A percentile compares a stretch with the other conserved stretches of the same genome.
Conservation (phyloP, 2,113 vertebrate species). For the Pimephales promelas region DNA sequence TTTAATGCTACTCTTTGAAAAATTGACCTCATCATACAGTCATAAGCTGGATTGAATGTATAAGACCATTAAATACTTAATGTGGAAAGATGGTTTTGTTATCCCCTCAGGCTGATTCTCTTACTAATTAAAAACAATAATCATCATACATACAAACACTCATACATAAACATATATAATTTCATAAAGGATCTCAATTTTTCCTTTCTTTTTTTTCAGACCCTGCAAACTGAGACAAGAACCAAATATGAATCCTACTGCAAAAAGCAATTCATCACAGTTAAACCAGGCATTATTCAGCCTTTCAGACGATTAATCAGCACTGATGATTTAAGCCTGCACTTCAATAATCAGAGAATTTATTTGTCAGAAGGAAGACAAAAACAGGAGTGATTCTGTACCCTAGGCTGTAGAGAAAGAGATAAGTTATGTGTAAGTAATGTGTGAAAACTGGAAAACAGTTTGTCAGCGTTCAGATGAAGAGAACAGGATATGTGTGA, state of each 20-base stretch:
- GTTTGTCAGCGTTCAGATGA: slow-evolving; percentile 21
- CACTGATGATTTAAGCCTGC: slow-evolving; percentile 38
- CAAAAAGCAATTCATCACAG: slow-evolving; percentile 50
- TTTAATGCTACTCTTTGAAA: slow-evolving; percentile 13
- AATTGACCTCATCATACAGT: background rate
- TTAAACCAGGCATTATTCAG: slow-evolving; percentile 59
- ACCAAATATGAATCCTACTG: slow-evolving; percentile 52
- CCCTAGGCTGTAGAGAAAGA: slow-evolving; percentile 21
- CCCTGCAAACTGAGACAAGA: slow-evolving; percentile 52
- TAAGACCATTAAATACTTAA: slow-evolving; percentile 29
- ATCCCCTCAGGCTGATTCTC: slow-evolving; percentile 28
- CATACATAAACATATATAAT: slow-evolving; percentile 54
- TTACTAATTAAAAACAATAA: slow-evolving; percentile 47
- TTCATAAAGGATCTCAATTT: background rate
- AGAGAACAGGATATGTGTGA: slow-evolving; percentile 34
- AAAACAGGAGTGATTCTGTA: background rate
- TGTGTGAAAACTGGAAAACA: background rate
- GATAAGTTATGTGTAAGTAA: slow-evolving; percentile 14
- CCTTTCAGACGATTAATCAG: slow-evolving; percentile 56
- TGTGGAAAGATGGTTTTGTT: background rate
- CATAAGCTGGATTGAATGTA: slow-evolving; percentile 26
- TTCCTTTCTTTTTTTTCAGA: slow-evolving; percentile 14
- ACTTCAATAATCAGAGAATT: slow-evolving; percentile 55
- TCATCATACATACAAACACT: slow-evolving; percentile 66
- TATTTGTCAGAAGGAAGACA: slow-evolving; percentile 57